Evolutionary conservation across 1,140 invertebrate genomes (phyloP).

Genomic region (Caenorhabditis tropicalis): DNA sequence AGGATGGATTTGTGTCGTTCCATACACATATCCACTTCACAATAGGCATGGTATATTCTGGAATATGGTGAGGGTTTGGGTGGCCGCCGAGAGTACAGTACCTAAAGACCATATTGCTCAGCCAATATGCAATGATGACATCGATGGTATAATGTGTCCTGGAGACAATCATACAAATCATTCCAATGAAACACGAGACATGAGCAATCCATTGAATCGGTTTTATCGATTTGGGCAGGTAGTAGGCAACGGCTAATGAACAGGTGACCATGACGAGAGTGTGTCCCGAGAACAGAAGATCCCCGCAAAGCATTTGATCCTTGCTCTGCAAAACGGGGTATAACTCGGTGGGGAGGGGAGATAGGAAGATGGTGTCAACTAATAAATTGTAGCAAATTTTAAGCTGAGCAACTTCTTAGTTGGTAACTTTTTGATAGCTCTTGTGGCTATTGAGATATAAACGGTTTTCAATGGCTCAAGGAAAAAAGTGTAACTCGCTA

Average conservation of each 20-base stretch:
- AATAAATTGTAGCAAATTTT: too few relatives aligned
- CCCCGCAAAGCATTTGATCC: conserved; percentile 68
- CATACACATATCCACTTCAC: conserved; percentile 65
- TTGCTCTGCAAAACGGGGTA: conserved; percentile 53
- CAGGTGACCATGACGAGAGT: conserved; percentile 68
- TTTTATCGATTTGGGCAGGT: conserved; percentile 56
- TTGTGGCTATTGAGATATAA: too few relatives aligned
- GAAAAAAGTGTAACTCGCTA: too few relatives aligned
- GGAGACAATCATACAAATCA: conserved; percentile 58
- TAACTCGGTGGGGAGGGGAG: too few relatives aligned
- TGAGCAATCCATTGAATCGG: conserved; percentile 52
- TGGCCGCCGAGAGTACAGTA: background rate
- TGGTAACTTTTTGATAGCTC: too few relatives aligned
- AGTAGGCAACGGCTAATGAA: conserved; percentile 61
- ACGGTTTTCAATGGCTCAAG: too few relatives aligned
- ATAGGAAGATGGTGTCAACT: too few relatives aligned
- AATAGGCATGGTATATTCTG: conserved; percentile 69
- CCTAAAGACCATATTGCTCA: conserved; percentile 64
- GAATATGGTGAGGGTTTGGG: conserved; percentile 20
- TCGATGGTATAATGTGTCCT: conserved; percentile 60
- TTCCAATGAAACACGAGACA: conserved; percentile 52
- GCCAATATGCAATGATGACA: conserved; percentile 64
- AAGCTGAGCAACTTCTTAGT: too few relatives aligned
- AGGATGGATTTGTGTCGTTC: conserved; percentile 65
- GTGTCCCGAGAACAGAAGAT: conserved; percentile 69